Conservation (phyloP, 2,888 invertebrate genomes). For the Calliopum simillimum region DNA sequence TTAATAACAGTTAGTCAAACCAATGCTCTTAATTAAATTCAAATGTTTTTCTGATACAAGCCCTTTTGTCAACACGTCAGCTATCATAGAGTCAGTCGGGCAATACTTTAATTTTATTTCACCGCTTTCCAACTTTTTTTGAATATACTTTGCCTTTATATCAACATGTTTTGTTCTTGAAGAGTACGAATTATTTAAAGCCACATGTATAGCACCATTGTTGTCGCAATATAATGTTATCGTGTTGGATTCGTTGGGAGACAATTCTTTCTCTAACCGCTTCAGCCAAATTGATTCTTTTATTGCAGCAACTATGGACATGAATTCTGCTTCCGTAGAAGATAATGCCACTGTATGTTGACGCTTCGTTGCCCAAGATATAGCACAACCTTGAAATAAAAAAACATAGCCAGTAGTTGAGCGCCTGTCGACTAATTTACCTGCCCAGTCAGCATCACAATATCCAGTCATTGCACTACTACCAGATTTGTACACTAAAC, state of each 20-base stretch:
- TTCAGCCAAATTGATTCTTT: slow-evolving; percentile 40
- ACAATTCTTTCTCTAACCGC: slow-evolving; percentile 38
- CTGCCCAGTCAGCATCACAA: slow-evolving; percentile 32
- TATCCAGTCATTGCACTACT: slow-evolving; percentile 28
- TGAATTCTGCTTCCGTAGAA: slow-evolving; percentile 44
- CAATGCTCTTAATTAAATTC: neutral
- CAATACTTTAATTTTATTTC: slow-evolving; percentile 4
- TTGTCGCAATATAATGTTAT: slow-evolving; percentile 38
- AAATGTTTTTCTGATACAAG: neutral
- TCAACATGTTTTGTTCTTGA: slow-evolving; percentile 40
- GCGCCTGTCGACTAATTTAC: slow-evolving; percentile 25
- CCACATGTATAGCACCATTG: slow-evolving; percentile 35
- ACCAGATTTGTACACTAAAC: slow-evolving; percentile 37
- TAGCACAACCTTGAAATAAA: slow-evolving; percentile 31
- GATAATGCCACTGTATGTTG: slow-evolving; percentile 37
- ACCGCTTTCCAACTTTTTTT: slow-evolving; percentile 5
- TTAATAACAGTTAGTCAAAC: neutral
- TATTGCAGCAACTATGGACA: slow-evolving; percentile 42
- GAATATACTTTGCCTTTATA: slow-evolving; percentile 38
- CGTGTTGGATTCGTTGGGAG: slow-evolving; percentile 31
- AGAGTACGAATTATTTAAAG: slow-evolving; percentile 32
- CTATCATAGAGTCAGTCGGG: slow-evolving; percentile 22
- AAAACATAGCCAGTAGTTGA: slow-evolving; percentile 38
- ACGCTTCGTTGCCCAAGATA: slow-evolving; percentile 39
- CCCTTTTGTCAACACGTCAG: slow-evolving; percentile 28